Evolutionary conservation across 2,888 invertebrate genomes (phyloP), one percentile per base, ranked within the genome.

Genomic region (Suillia variegata): DNA sequence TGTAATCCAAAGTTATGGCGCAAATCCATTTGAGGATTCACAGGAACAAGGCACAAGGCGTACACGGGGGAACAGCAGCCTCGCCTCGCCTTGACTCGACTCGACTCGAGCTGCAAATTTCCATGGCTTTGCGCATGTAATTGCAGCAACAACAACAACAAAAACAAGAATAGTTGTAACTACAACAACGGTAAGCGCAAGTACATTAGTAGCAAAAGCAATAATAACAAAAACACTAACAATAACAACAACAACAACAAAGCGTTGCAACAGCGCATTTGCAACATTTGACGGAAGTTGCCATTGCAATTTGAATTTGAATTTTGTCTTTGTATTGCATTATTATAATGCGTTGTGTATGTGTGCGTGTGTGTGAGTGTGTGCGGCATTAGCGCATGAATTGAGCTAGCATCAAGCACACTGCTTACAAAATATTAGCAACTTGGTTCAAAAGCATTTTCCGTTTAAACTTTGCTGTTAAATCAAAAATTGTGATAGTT

Each of bases 121-220:
- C 17, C 45, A 45, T 45, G 17, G 45, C 45, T 3, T 20, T 20
- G 17, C 17, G 45, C 6, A 17, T 20, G 45, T 5, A 45, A 38
- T n/a, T 31, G n/a, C 8, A n/a, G 38, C 15, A 38, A 38, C 15
- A 67, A 72, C 72, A 72, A 71, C 71, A 71, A 72, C 70, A 72
- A 71, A 71, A 72, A n/a, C n/a, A n/a, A n/a, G n/a, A n/a, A n/a
- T n/a, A n/a, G n/a, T n/a, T n/a, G n/a, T n/a, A n/a, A n/a, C n/a
- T n/a, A n/a, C n/a, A n/a, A n/a, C n/a, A n/a, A n/a, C n/a, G n/a
- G n/a, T n/a, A n/a, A n/a, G n/a, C n/a, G n/a, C n/a, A n/a, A n/a
- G n/a, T n/a, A n/a, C n/a, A n/a, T n/a, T n/a, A n/a, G n/a, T n/a
- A n/a, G n/a, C n/a, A n/a, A n/a, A n/a, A n/a, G n/a, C n/a, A n/a